phyloP scores from a whole-genome alignment of 2,888 invertebrate species.

The Piscicola geometra region DNA sequence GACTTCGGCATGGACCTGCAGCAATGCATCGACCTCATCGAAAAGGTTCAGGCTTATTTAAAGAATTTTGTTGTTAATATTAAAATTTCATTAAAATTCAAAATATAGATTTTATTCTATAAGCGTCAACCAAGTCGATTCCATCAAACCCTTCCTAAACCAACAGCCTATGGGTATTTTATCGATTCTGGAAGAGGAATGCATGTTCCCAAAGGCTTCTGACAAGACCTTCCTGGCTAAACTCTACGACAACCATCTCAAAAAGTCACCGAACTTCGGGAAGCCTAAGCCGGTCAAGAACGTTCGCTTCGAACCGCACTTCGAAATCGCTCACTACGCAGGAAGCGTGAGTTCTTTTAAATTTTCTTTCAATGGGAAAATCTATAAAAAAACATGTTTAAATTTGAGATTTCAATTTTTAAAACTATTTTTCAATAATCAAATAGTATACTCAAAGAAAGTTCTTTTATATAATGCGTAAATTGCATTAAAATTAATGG shows the following conservation, averaged over 20 bases:
- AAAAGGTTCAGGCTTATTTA: too few species aligned
- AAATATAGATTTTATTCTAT: too few species aligned
- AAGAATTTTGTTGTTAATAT: too few species aligned
- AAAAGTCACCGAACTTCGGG: constrained; percentile 65
- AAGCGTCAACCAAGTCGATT: too few species aligned
- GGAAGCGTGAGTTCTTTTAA: constrained; percentile 72
- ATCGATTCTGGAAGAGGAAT: constrained; percentile 99
- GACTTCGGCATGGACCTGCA: constrained; percentile 95
- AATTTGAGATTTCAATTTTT: too few species aligned
- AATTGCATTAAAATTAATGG: too few species aligned
- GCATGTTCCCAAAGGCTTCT: constrained; percentile 99
- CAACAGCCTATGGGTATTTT: constrained; percentile 97
- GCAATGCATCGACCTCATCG: constrained; percentile 81
- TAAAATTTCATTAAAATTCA: too few species aligned
- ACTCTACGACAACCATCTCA: constrained; percentile 96
- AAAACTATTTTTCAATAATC: too few species aligned
- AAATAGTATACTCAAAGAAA: background rate
- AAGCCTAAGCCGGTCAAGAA: constrained; percentile 70
- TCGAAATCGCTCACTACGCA: constrained; percentile 97
- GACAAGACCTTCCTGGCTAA: constrained; percentile 97
- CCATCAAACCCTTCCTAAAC: background rate
- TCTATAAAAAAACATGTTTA: too few species aligned
- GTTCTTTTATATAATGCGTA: background rate
- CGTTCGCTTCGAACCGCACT: constrained; percentile 93
- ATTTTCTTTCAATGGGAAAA: too few species aligned